Base-by-base conservation (phyloP, 1,140 invertebrate genomes). In the Megalopta genalis region DNA sequence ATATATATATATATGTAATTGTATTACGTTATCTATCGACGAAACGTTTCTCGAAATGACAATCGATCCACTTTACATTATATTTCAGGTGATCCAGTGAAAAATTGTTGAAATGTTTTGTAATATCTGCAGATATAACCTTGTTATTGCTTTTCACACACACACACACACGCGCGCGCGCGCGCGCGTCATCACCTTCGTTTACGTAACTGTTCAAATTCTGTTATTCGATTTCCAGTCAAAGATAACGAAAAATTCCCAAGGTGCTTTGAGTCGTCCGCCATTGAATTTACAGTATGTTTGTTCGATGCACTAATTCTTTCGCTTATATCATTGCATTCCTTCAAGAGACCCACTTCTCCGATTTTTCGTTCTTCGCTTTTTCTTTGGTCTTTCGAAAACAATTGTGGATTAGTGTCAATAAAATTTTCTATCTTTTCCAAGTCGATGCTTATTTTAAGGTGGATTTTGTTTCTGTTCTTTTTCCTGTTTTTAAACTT, bases 371-470 rank as follows among this genome's bases (percentile, higher is more conserved):
- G 32, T n/a, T 74, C n/a, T 49, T n/a, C 23, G 25, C 57, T 27
- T 0, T 69, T 16, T 37, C 72, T 60, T 70, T 68, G 67, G 72
- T 57, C 59, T 66, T 81, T 89, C n/a, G 77, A 63, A 77, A 91
- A 87, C 23, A 91, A 81, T 72, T 86, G 76, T 9, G 87, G 86
- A n/a, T 87, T 89, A 23, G 70, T 77, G 23, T 80, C 81, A 0
- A 93, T 77, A 0, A 92, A 77, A 18, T 68, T 77, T 54, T 84
- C 78, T 70, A 93, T 90, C 80, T 89, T 91, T 8, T 84, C 82
- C 16, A 93, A 81, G 80, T 93, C 91, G 52, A 92, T 91, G 64
- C 91, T 92, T 27, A 93, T 88, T 88, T 87, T 91, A 25, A 88
- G 79, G 52, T 85, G 72, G 4, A 64, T 23, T 54, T 72, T 52